These are phyloP conservation scores for Desmophyllum pertusum DNA, from an alignment of 92 coral and sea anemone genomes.

Conservation along the genomic window DNA sequence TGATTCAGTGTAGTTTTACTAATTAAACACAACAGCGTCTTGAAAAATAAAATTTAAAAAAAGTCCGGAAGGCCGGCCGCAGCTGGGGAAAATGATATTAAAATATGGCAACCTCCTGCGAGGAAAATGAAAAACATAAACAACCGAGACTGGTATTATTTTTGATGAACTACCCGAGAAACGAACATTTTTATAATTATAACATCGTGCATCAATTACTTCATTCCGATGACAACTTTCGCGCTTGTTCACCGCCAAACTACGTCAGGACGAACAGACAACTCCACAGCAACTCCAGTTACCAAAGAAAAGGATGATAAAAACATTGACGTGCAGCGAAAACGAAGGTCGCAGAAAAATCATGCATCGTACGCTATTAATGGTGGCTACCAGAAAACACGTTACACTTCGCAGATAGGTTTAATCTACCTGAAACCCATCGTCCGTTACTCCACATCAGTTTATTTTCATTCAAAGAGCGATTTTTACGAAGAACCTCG, in stretches of 20 bases:
- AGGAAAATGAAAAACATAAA: constrained; percentile 3
- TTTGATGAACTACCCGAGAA: background rate
- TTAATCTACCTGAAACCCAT: constrained; percentile 35
- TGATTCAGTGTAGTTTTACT: background rate
- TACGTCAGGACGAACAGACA: background rate
- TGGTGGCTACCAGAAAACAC: no score
- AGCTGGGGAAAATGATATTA: constrained; percentile 1
- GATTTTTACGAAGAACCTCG: background rate
- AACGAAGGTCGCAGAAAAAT: background rate
- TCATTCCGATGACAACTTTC: constrained; percentile 35
- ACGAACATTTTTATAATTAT: background rate
- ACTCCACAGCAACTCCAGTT: background rate
- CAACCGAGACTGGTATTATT: constrained; percentile 19
- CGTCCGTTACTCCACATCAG: constrained; percentile 33
- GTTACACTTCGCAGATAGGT: constrained; percentile 26
- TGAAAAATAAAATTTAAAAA: no score
- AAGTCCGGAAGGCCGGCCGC: no score
- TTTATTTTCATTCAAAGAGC: constrained; percentile 24
- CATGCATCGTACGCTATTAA: background rate
- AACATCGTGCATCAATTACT: background rate
- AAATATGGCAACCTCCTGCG: background rate
- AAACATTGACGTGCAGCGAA: background rate
- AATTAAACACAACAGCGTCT: background rate
- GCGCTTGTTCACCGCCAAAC: constrained; percentile 6
- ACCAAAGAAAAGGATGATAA: constrained; percentile 1